Percentiles rank a stretch among this genome's conserved stretches.
Conservation (phyloP, 2,113 vertebrate species). For the Scortum barcoo region DNA sequence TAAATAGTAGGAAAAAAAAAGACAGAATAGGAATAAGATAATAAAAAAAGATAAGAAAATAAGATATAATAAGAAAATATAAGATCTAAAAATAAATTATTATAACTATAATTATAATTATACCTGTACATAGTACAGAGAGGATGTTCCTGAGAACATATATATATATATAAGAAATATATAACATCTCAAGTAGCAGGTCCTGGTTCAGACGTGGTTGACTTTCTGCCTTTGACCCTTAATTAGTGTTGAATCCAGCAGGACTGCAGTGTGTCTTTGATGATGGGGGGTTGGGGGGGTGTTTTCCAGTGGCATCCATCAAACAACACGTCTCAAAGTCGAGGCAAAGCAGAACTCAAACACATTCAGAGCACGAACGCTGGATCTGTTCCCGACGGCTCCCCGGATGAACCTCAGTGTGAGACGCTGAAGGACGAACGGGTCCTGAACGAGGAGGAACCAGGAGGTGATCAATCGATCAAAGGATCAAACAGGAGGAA, state of each 20-base stretch:
- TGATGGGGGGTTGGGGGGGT: too few relatives aligned
- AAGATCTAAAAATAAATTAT: too few relatives aligned
- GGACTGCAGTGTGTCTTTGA: not conserved
- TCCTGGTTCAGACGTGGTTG: not conserved
- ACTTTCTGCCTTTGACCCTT: not conserved
- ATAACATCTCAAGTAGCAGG: too few relatives aligned
- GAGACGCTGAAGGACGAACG: not conserved
- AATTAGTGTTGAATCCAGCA: not conserved
- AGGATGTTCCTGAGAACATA: too few relatives aligned
- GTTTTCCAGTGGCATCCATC: not conserved
- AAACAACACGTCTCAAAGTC: conserved; percentile 10
- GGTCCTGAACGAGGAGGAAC: conserved; percentile 1
- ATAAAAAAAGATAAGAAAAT: too few relatives aligned
- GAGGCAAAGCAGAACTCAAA: not conserved
- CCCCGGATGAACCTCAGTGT: not conserved
- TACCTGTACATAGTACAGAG: too few relatives aligned
- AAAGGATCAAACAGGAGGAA: not conserved
- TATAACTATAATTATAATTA: too few relatives aligned
- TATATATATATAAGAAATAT: too few relatives aligned
- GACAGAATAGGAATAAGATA: too few relatives aligned
- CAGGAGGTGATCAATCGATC: not conserved
- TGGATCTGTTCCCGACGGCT: not conserved
- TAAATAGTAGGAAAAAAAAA: too few relatives aligned
- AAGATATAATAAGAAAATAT: too few relatives aligned
- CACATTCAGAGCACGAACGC: not conserved